Percentiles rank a stretch among this genome's conserved stretches.
phyloP scores from a whole-genome alignment of 2,797 vertebrate genomes.

The Austrolebias charrua region DNA sequence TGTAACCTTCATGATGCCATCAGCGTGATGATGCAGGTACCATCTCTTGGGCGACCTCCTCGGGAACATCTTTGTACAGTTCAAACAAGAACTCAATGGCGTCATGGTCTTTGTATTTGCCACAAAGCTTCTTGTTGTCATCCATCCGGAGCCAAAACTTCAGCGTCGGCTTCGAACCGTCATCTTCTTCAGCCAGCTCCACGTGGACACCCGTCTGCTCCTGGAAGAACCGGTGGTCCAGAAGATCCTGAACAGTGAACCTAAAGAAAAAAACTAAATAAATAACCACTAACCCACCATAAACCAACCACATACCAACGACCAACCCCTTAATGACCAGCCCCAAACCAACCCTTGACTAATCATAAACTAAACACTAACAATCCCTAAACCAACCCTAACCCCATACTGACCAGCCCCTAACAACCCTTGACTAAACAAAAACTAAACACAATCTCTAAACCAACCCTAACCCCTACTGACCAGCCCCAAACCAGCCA shows the following conservation, averaged over 20 bases:
- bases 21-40: slow-evolving; percentile 56
- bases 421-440: too few relatives aligned
- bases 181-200: slow-evolving; percentile 91
- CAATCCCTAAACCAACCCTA: too few relatives aligned
- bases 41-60: slow-evolving; percentile 97
- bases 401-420: too few relatives aligned
- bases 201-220: slow-evolving; percentile 89
- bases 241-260: slow-evolving; percentile 92
- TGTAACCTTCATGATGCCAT: background rate
- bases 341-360: too few relatives aligned
- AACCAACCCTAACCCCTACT: too few relatives aligned
- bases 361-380: too few relatives aligned
- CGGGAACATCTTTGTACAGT: slow-evolving; percentile 90
- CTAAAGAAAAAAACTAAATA: slow-evolving; percentile 64
- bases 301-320: too few relatives aligned
- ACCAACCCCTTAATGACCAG: too few relatives aligned
- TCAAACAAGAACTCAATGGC: slow-evolving; percentile 96
- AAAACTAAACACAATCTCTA: too few relatives aligned
- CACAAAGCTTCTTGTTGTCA: slow-evolving; percentile 86
- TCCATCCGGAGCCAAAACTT: slow-evolving; percentile 96
- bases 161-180: slow-evolving; percentile 82
- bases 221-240: slow-evolving; percentile 93
- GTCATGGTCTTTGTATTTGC: slow-evolving; percentile 94
- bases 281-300: background rate
- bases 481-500: too few relatives aligned